These are phyloP conservation scores for Philaenus spumarius DNA, from an alignment of 1,140 invertebrate genomes.

Conservation along the genomic window DNA sequence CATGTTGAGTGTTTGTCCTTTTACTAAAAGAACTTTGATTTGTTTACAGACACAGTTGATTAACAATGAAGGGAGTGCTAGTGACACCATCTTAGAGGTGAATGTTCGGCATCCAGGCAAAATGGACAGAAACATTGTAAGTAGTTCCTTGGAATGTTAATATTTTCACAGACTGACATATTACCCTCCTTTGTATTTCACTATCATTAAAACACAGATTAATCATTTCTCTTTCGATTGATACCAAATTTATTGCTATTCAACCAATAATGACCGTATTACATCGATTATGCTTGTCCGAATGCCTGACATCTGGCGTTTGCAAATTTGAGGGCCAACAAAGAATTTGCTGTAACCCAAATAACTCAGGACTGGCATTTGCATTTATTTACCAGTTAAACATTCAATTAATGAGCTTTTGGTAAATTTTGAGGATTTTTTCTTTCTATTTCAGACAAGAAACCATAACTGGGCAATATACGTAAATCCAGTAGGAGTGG, in stretches of 20 bases:
- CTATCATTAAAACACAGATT: too few relatives aligned
- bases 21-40: background rate
- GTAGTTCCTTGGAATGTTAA: too few relatives aligned
- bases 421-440: constrained; percentile 10
- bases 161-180: too few relatives aligned
- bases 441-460: constrained; percentile 54
- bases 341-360: background rate
- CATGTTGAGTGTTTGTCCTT: too few relatives aligned
- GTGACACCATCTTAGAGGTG: constrained; percentile 84
- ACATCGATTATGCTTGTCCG: too few relatives aligned
- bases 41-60: constrained; percentile 68
- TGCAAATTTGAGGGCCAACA: too few relatives aligned
- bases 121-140: constrained; percentile 70
- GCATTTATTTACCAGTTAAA: background rate
- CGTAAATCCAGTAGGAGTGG: constrained; percentile 88
- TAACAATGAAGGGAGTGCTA: constrained; percentile 75
- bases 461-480: constrained; percentile 90
- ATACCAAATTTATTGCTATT: too few relatives aligned
- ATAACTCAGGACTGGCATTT: background rate
- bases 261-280: too few relatives aligned
- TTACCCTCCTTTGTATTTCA: too few relatives aligned
- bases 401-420: background rate
- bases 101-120: constrained; percentile 78
- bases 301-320: too few relatives aligned
- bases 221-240: too few relatives aligned